Percentiles rank a stretch among this genome's conserved stretches.
phyloP scores from a whole-genome alignment of 1,140 invertebrate genomes.

The Panagrolaimus sp. region DNA sequence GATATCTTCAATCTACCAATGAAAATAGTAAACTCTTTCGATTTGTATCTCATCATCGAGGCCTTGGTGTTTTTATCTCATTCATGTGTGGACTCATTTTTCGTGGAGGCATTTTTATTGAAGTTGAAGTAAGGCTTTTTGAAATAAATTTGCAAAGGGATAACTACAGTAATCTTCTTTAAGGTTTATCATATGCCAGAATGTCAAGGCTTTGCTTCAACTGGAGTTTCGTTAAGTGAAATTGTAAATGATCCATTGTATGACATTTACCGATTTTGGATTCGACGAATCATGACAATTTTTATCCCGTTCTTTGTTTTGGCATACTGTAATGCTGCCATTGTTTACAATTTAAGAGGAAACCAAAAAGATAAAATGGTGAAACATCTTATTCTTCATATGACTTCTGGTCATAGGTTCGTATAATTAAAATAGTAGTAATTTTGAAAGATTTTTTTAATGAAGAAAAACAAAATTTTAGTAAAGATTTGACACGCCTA shows the following conservation, averaged over 20 bases:
- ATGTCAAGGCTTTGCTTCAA: constrained; percentile 37
- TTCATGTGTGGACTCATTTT: constrained; percentile 41
- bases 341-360: constrained; percentile 45
- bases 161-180: constrained; percentile 19
- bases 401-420: constrained; percentile 39
- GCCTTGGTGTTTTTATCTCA: constrained; percentile 34
- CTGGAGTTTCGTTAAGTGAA: constrained; percentile 28
- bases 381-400: constrained; percentile 40
- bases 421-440: background rate
- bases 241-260: constrained; percentile 31
- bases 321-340: constrained; percentile 46
- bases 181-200: constrained; percentile 10
- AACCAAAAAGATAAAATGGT: constrained; percentile 37
- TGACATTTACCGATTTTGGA: constrained; percentile 52
- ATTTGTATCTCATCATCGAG: constrained; percentile 32
- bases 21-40: too few species aligned
- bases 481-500: constrained; percentile 14
- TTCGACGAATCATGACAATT: constrained; percentile 45
- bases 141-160: background rate
- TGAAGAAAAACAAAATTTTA: constrained; percentile 16
- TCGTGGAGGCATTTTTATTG: constrained; percentile 49
- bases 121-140: constrained; percentile 43
- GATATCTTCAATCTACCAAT: constrained; percentile 47
- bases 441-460: too few species aligned
- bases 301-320: constrained; percentile 51